A percentile compares a stretch with the other conserved stretches of the same genome.
Conservation (phyloP, 2,797 vertebrate genomes). For the Sebastes cheni region DNA sequence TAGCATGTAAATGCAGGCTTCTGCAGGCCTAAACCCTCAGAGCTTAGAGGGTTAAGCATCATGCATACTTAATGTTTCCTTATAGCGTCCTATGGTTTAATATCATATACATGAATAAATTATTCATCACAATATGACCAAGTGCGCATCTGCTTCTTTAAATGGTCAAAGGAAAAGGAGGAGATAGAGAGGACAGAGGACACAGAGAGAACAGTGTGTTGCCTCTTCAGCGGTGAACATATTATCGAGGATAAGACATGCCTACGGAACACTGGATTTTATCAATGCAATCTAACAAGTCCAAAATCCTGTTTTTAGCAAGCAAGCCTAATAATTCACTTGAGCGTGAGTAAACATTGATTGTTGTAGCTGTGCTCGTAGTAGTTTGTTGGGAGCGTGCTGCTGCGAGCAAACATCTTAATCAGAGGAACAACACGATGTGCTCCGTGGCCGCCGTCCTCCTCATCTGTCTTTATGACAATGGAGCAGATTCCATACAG, state of each 20-base stretch:
- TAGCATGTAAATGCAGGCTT: neutral
- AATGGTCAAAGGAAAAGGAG: neutral
- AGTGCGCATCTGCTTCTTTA: neutral
- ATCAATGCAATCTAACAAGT: constrained; percentile 36
- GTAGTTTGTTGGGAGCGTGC: neutral
- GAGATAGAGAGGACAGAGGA: neutral
- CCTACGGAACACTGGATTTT: constrained; percentile 19
- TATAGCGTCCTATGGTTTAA: neutral
- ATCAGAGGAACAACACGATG: constrained; percentile 17
- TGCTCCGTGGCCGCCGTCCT: neutral
- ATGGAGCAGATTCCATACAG: constrained; percentile 6
- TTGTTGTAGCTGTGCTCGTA: constrained; percentile 14
- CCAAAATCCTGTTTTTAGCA: constrained; percentile 33
- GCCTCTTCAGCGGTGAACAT: neutral
- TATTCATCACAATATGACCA: constrained; percentile 23
- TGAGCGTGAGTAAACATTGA: constrained; percentile 20
- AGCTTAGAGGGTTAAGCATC: constrained; percentile 3
- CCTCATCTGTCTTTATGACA: constrained; percentile 43
- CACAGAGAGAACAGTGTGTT: neutral
- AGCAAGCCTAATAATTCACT: constrained; percentile 29
- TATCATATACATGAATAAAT: constrained; percentile 32
- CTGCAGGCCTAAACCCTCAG: neutral
- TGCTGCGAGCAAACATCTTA: constrained; percentile 36
- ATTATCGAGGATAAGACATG: constrained; percentile 32
- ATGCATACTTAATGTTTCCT: constrained; percentile 16